Percentiles rank a stretch among this genome's conserved stretches.
Conservation (phyloP, 2,797 vertebrate genomes). For the Cirrhinus mrigala region DNA sequence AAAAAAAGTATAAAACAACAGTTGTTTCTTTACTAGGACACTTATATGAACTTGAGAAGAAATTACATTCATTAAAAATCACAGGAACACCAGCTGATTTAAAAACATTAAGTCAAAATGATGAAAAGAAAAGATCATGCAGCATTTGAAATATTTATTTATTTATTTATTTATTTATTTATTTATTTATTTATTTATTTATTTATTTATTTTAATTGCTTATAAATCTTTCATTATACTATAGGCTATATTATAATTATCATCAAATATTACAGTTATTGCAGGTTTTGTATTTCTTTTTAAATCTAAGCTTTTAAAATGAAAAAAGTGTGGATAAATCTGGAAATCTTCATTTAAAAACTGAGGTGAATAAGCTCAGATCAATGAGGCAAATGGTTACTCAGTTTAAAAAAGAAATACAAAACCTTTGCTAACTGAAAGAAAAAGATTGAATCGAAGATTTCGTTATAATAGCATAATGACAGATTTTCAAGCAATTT, state of each 20-base stretch:
- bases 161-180: no score
- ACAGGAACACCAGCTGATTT: background rate
- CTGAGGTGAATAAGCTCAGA: background rate
- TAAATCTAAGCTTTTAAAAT: background rate
- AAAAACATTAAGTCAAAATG: background rate
- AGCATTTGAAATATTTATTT: no score
- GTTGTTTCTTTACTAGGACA: background rate
- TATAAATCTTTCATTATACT: background rate
- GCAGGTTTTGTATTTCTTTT: background rate
- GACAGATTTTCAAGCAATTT: no score
- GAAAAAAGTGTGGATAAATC: background rate
- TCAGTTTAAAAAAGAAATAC: background rate
- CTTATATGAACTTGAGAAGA: background rate
- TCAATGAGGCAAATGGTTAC: background rate
- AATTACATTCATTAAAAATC: background rate
- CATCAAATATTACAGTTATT: no score
- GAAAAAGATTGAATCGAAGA: background rate
- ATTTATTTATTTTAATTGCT: no score
- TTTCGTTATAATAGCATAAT: no score
- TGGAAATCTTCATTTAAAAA: background rate
- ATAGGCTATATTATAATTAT: no score
- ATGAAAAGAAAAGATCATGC: background rate
- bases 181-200: no score
- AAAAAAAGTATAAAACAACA: background rate
- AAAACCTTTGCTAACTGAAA: background rate